These are phyloP conservation scores for Agrotis clavis DNA, from an alignment of 2,888 invertebrate species.

Conservation along the genomic window DNA sequence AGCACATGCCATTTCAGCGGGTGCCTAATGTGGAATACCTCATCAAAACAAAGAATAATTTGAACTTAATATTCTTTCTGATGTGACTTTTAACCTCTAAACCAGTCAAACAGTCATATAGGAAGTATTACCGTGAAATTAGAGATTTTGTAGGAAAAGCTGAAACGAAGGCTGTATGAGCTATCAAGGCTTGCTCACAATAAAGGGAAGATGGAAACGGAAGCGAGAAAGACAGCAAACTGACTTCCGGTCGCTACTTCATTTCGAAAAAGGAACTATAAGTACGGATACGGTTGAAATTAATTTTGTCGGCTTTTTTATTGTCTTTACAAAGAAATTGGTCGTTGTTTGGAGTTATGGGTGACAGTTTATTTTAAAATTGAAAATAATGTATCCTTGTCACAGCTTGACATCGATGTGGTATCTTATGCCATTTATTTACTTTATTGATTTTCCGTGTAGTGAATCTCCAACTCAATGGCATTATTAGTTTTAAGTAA, in stretches of 20 bases:
- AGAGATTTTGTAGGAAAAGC: slow-evolving; percentile 57
- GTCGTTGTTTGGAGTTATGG: slow-evolving; percentile 21
- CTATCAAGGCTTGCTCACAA: slow-evolving; percentile 51
- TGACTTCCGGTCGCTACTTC: slow-evolving; percentile 53
- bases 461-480: too few relatives aligned
- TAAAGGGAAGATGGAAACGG: slow-evolving; percentile 62
- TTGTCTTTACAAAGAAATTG: slow-evolving; percentile 18
- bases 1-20: too few relatives aligned
- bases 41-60: too few relatives aligned
- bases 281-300: slow-evolving; percentile 38
- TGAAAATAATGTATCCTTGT: slow-evolving; percentile 5
- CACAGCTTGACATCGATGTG: background rate
- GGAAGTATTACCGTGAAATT: slow-evolving; percentile 49
- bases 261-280: slow-evolving; percentile 48
- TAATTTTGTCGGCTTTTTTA: slow-evolving; percentile 46
- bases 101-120: background rate
- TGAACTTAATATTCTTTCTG: too few relatives aligned
- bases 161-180: slow-evolving; percentile 54
- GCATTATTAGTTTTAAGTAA: background rate
- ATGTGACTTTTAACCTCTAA: background rate
- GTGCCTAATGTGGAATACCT: too few relatives aligned
- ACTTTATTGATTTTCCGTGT: background rate
- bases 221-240: slow-evolving; percentile 41
- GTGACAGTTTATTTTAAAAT: slow-evolving; percentile 26
- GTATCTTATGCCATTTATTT: background rate